Base-by-base conservation (phyloP, 2,113 vertebrate species). In the Podiceps cristatus region DNA sequence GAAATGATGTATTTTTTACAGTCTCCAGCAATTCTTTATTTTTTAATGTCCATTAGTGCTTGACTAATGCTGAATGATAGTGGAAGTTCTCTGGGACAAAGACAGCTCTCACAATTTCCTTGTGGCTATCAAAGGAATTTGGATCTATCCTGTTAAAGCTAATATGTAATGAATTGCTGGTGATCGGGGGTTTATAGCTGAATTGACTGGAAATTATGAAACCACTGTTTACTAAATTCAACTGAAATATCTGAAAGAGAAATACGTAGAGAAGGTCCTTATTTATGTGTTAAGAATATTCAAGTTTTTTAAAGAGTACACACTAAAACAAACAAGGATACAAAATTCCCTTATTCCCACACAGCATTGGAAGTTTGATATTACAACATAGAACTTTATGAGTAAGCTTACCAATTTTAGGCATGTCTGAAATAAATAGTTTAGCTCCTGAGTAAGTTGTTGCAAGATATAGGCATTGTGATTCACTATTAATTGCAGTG, bases 41-140 rank as follows among this genome's bases (percentile, higher is more conserved):
- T 96, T 90, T 96, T 93, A 93, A 94, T 89, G 88, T 88, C 96
- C 95, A 95, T 95, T 91, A 91, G 87, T 88, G 84, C 88, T 96
- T 94, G 94, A 92, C 85, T 94, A 95, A 92, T 56, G 66, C 73
- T 88, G 79, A 96, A 67, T 84, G 59, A 92, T 71, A 66, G 92
- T 59, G 53, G 85, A 96, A 94, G 95, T 81, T 93, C 90, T 96
- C 44, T 31, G 42, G 87, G 69, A 95, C 56, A 91, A 87, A 91
- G 91, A 45, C 50, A 66, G 75, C 31, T 76, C 66, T 93, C 73
- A 50, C 45, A 42, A 29, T 76, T 94, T 93, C 63, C 71, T 90
- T 0, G 2, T 84, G 76, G 68, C 91, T 96, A 94, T 94, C 90
- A 84, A 87, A 96, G 62, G 88, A 91, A 96, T 87, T 92, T 80